A percentile compares a stretch with the other conserved stretches of the same genome.
Conservation (phyloP, 2,888 invertebrate species). For the Eilema griseolum region DNA sequence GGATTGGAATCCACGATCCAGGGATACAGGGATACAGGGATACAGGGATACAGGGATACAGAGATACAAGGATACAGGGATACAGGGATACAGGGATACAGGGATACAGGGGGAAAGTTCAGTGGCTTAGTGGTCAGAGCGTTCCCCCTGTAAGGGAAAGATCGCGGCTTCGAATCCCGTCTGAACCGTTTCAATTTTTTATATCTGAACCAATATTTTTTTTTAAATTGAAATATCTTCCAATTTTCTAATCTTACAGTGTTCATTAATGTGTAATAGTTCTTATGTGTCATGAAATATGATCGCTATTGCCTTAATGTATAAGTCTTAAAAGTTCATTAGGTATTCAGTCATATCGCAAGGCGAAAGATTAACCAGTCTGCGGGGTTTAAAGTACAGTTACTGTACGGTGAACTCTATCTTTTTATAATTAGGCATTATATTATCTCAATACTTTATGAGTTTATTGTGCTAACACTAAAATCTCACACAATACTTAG, state of each 20-base stretch:
- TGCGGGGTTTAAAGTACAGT: conserved; percentile 26
- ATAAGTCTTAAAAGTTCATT: conserved; percentile 3
- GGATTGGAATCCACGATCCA: too few species aligned
- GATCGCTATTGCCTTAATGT: neutral
- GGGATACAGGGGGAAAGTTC: too few species aligned
- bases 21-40: too few species aligned
- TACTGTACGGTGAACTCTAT: conserved; percentile 20
- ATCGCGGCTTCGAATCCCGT: too few species aligned
- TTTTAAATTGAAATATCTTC: neutral
- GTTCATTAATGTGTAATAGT: neutral
- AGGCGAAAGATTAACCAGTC: conserved; percentile 26
- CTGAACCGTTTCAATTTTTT: too few species aligned
- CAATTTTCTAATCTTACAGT: neutral
- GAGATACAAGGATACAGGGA: too few species aligned
- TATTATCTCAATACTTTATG: neutral
- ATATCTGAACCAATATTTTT: too few species aligned
- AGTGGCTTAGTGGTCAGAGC: too few species aligned
- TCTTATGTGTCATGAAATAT: neutral
- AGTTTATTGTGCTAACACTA: neutral
- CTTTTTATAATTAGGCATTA: conserved; percentile 21
- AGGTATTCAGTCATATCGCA: neutral
- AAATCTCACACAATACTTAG: neutral
- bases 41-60: too few species aligned
- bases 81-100: too few species aligned
- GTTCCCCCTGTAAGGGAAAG: too few species aligned